Evolutionary conservation across 2,888 invertebrate genomes (phyloP).

Genomic region (Eudemis profundana): DNA sequence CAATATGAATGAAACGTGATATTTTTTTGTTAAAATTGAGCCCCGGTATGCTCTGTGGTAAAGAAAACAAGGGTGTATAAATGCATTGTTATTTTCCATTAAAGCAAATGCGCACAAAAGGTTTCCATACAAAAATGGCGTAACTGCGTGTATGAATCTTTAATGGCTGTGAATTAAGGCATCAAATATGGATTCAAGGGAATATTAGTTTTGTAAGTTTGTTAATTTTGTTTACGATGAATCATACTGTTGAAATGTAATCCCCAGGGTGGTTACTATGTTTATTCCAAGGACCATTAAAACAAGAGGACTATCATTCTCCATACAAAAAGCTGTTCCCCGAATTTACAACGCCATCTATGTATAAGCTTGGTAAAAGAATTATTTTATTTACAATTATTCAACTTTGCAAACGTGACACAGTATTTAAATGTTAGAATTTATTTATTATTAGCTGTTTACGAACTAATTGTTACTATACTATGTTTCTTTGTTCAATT

Average conservation of each 20-base stretch:
- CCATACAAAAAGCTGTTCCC: too few species aligned
- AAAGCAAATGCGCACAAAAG: slow-evolving; percentile 22
- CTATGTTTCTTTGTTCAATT: too few species aligned
- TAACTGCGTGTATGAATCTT: slow-evolving; percentile 24
- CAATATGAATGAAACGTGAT: background rate
- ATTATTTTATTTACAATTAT: too few species aligned
- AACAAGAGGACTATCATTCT: too few species aligned
- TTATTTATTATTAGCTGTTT: too few species aligned
- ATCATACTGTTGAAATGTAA: background rate
- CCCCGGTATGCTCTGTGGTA: background rate
- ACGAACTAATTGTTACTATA: too few species aligned
- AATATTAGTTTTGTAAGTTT: slow-evolving; percentile 2
- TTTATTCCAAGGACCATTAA: too few species aligned
- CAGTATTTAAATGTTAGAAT: too few species aligned
- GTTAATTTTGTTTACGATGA: background rate
- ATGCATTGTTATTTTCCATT: slow-evolving; percentile 31
- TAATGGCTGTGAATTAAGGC: slow-evolving; percentile 2
- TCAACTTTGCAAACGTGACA: too few species aligned
- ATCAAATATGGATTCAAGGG: slow-evolving; percentile 14
- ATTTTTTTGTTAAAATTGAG: slow-evolving; percentile 27
- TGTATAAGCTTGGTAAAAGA: too few species aligned
- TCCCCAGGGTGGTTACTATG: background rate
- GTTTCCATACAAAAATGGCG: slow-evolving; percentile 1
- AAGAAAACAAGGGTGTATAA: slow-evolving; percentile 26
- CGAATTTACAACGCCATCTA: too few species aligned